Conservation (phyloP, 2,113 vertebrate species). For the Coptodon bakossiorum region DNA sequence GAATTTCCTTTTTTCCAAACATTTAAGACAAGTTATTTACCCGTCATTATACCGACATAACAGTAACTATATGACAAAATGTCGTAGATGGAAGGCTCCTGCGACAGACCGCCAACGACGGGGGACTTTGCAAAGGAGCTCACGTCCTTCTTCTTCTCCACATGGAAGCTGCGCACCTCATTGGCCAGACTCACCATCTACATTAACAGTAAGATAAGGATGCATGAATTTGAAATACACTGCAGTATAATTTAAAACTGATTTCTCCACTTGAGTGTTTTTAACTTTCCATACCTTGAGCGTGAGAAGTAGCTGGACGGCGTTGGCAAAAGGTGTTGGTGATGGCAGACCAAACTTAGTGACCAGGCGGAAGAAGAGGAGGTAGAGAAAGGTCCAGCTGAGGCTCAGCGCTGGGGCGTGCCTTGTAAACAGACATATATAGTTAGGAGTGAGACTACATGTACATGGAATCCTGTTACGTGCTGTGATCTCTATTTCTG, state of each 20-base stretch:
- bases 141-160: constrained; percentile 79
- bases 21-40: constrained; percentile 52
- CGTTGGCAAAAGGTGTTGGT: constrained; percentile 84
- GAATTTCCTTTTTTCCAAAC: not conserved
- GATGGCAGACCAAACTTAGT: constrained; percentile 73
- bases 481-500: not conserved
- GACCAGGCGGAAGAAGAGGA: constrained; percentile 82
- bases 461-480: not conserved
- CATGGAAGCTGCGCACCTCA: constrained; percentile 77
- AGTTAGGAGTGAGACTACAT: not conserved
- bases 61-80: constrained; percentile 86
- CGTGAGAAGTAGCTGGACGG: constrained; percentile 83
- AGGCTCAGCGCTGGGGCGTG: constrained; percentile 76
- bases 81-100: constrained; percentile 78
- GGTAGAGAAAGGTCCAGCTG: constrained; percentile 85
- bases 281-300: constrained; percentile 74
- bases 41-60: constrained; percentile 86
- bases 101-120: constrained; percentile 63
- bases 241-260: not conserved
- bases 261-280: not conserved
- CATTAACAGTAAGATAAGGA: not conserved
- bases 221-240: not conserved
- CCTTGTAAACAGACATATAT: constrained; percentile 52
- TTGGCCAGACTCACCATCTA: constrained; percentile 90
- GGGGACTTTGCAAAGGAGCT: constrained; percentile 74